These are phyloP conservation scores for Poicephalus gulielmi DNA, from an alignment of 2,113 vertebrate genomes.

Conservation along the genomic window DNA sequence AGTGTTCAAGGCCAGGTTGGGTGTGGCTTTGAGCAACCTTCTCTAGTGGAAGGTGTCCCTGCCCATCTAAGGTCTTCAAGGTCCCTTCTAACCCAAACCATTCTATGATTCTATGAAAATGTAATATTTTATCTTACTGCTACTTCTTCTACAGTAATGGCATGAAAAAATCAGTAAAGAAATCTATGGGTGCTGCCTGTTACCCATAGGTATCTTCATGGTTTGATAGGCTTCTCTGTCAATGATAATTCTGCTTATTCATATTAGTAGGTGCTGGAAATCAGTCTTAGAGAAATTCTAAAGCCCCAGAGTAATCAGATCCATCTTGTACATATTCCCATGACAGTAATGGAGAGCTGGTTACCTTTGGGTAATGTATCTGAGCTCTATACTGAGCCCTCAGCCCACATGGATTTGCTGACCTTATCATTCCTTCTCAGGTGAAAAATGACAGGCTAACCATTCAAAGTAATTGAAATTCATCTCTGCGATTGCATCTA, in stretches of 20 bases:
- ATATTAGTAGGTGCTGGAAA: background rate
- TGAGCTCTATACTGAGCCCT: background rate
- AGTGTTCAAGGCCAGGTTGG: background rate
- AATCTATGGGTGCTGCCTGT: background rate
- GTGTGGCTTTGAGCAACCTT: background rate
- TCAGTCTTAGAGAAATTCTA: background rate
- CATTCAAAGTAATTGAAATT: conserved; percentile 50
- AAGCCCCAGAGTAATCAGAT: background rate
- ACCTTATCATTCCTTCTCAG: conserved; percentile 42
- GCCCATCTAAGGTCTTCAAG: background rate
- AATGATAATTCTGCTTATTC: background rate
- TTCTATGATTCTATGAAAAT: background rate
- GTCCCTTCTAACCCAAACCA: background rate
- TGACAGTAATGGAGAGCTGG: background rate
- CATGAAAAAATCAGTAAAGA: background rate
- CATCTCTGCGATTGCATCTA: conserved; percentile 44
- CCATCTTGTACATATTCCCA: background rate
- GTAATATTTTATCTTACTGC: background rate
- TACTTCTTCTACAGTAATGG: background rate
- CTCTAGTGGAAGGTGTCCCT: background rate
- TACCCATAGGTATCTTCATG: background rate
- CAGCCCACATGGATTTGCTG: background rate
- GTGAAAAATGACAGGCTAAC: conserved; percentile 42
- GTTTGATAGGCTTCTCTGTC: background rate
- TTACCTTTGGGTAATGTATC: background rate